A percentile compares a stretch with the other conserved stretches of the same genome.
These are phyloP conservation scores for Epizoanthus illoricatus DNA, from an alignment of 92 coral and sea anemone genomes.

Conservation along the genomic window DNA sequence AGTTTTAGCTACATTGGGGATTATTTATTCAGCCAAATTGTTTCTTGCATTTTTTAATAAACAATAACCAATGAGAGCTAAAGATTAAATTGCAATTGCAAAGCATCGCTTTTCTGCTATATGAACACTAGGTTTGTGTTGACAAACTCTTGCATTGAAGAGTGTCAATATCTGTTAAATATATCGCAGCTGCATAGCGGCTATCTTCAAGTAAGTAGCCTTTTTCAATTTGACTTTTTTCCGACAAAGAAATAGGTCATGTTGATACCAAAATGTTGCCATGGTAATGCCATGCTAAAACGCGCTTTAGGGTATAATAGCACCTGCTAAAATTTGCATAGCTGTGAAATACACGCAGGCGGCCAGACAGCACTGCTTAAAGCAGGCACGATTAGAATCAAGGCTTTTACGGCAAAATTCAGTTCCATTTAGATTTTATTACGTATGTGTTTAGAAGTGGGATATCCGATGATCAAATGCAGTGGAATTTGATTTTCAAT, in stretches of 20 bases:
- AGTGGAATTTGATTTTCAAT: not conserved
- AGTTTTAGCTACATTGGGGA: conserved; percentile 24
- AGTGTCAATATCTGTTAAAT: conserved; percentile 4
- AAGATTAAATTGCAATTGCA: conserved; percentile 7
- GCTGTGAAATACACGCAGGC: conserved; percentile 28
- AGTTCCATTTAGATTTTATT: not conserved
- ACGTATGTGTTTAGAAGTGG: not conserved
- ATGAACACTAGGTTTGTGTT: conserved; percentile 16
- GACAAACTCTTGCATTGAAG: not conserved
- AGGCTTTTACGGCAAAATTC: not conserved
- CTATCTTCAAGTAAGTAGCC: not conserved
- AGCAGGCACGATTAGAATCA: not conserved
- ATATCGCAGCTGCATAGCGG: not conserved
- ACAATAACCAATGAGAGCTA: conserved; percentile 20
- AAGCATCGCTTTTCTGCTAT: not conserved
- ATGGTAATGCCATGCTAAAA: conserved; percentile 14
- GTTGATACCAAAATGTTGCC: conserved; percentile 17
- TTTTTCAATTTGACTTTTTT: not conserved
- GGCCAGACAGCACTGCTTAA: not conserved
- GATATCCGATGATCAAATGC: not conserved
- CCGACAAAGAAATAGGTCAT: not conserved
- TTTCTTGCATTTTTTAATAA: conserved; percentile 16
- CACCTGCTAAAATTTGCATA: conserved; percentile 43
- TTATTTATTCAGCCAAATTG: conserved; percentile 35
- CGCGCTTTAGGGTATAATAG: not conserved